Percentiles rank a stretch among this genome's conserved stretches.
Evolutionary conservation across 2,797 vertebrate genomes (phyloP).

Genomic region (Siniperca undulata): DNA sequence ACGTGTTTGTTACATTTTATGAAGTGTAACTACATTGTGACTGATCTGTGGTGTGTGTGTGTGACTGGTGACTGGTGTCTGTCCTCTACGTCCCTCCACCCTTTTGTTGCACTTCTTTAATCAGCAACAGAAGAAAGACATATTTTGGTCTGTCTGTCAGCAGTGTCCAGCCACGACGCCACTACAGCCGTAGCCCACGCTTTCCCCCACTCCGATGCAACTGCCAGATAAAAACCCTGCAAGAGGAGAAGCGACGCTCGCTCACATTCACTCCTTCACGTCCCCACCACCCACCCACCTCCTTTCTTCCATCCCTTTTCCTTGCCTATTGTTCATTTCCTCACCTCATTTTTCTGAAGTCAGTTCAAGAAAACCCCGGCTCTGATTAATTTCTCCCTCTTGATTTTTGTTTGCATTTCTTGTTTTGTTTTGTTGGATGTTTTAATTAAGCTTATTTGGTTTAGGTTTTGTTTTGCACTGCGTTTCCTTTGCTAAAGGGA

Average conservation of each 20-base stretch:
- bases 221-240: conserved; percentile 77
- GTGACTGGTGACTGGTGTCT: conserved; percentile 57
- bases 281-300: conserved; percentile 59
- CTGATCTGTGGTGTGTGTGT: conserved; percentile 27
- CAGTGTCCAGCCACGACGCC: conserved; percentile 71
- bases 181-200: conserved; percentile 76
- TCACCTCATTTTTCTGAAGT: conserved; percentile 72
- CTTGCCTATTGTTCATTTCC: conserved; percentile 85
- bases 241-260: conserved; percentile 59
- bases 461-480: conserved; percentile 79
- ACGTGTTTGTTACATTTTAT: conserved; percentile 37
- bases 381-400: conserved; percentile 85
- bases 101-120: conserved; percentile 84
- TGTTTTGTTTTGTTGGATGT: conserved; percentile 83
- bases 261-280: conserved; percentile 70
- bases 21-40: conserved; percentile 47
- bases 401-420: conserved; percentile 85
- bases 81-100: conserved; percentile 68
- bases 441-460: conserved; percentile 83
- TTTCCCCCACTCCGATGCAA: conserved; percentile 80
- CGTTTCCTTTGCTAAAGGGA: conserved; percentile 80
- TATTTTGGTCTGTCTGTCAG: conserved; percentile 86
- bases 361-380: conserved; percentile 69
- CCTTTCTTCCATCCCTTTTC: conserved; percentile 79
- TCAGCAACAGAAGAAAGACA: conserved; percentile 83